Percentiles rank a stretch among this genome's conserved stretches.
phyloP scores from a whole-genome alignment of 2,797 vertebrate genomes.

The Sparidentex hasta region DNA sequence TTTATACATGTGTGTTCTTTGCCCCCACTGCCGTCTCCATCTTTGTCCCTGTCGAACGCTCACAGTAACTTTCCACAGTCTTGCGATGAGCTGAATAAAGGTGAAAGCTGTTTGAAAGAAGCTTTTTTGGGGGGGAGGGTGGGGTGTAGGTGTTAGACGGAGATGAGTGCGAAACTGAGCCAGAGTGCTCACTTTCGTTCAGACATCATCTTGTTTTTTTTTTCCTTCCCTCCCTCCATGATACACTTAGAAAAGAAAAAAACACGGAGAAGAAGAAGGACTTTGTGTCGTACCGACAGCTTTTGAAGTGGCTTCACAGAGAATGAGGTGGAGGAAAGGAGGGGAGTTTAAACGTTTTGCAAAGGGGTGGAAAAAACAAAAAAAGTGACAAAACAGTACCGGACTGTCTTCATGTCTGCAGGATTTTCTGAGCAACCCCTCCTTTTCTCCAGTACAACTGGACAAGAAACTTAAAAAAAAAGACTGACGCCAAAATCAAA shows the following conservation, averaged over 20 bases:
- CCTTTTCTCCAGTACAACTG: slow-evolving; percentile 79
- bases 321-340: slow-evolving; percentile 60
- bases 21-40: slow-evolving; percentile 26
- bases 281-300: slow-evolving; percentile 77
- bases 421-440: slow-evolving; percentile 55
- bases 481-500: slow-evolving; percentile 45
- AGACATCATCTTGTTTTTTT: slow-evolving; percentile 33
- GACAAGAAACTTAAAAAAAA: slow-evolving; percentile 62
- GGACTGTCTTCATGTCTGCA: slow-evolving; percentile 84
- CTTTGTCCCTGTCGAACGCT: slow-evolving; percentile 33
- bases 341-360: slow-evolving; percentile 41
- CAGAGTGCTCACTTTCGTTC: slow-evolving; percentile 36
- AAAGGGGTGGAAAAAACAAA: slow-evolving; percentile 35
- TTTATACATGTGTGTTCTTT: slow-evolving; percentile 36
- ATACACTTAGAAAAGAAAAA: slow-evolving; percentile 32
- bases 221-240: slow-evolving; percentile 12
- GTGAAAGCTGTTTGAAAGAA: slow-evolving; percentile 58
- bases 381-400: slow-evolving; percentile 85
- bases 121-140: slow-evolving; percentile 29
- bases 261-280: slow-evolving; percentile 25
- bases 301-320: slow-evolving; percentile 72
- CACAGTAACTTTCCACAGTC: slow-evolving; percentile 54
- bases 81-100: slow-evolving; percentile 46
- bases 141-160: slow-evolving; percentile 40
- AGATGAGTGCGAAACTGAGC: slow-evolving; percentile 47